These are phyloP conservation scores for Notodonta ziczac DNA, from an alignment of 2,888 invertebrate genomes.

Conservation along the genomic window DNA sequence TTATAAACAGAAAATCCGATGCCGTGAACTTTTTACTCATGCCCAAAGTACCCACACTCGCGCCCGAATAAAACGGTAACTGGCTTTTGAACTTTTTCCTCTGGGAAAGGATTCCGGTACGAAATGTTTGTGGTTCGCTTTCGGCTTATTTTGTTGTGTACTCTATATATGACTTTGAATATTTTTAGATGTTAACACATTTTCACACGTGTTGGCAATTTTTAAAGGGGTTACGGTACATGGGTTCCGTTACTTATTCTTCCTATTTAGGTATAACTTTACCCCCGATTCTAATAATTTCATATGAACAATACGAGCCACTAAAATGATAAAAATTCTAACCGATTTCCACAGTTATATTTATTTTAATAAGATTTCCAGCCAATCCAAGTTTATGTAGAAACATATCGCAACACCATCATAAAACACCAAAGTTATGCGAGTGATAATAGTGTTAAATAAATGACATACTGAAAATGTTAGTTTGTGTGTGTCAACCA, in stretches of 20 bases:
- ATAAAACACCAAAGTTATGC: conserved; percentile 58
- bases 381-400: conserved; percentile 32
- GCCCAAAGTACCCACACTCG: conserved; percentile 30
- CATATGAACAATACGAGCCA: too few relatives aligned
- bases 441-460: conserved; percentile 63
- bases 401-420: conserved; percentile 17
- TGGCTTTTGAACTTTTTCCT: conserved; percentile 46
- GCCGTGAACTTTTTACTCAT: conserved; percentile 45
- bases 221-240: background rate
- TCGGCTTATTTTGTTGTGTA: conserved; percentile 38
- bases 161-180: conserved; percentile 31
- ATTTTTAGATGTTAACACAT: conserved; percentile 20
- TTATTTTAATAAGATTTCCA: conserved; percentile 44
- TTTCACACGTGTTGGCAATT: conserved; percentile 4
- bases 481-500: conserved; percentile 88
- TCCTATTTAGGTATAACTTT: too few relatives aligned
- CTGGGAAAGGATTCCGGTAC: conserved; percentile 41
- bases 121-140: conserved; percentile 45
- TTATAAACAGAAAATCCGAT: conserved; percentile 38
- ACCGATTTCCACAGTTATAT: conserved; percentile 8
- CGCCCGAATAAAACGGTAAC: conserved; percentile 36
- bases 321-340: too few relatives aligned
- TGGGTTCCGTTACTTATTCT: too few relatives aligned
- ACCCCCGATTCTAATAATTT: too few relatives aligned
- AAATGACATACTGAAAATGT: conserved; percentile 80